These are phyloP conservation scores for Upupa epops DNA, from an alignment of 2,113 vertebrate genomes.

Conservation along the genomic window DNA sequence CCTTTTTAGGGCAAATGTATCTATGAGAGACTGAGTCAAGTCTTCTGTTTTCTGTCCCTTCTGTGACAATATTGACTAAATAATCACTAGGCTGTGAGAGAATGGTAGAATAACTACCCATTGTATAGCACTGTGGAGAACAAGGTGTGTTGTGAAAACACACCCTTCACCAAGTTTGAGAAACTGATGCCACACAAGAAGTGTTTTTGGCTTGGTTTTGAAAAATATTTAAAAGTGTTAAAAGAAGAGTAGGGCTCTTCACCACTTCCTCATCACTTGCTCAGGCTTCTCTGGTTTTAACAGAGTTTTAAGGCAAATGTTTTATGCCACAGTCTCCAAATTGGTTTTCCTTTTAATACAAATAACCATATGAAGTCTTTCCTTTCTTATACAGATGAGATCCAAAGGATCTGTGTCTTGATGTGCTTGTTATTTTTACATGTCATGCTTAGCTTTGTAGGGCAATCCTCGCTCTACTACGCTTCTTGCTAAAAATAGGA, in stretches of 20 bases:
- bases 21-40: background rate
- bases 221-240: background rate
- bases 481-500: background rate
- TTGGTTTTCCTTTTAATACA: background rate
- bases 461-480: background rate
- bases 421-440: background rate
- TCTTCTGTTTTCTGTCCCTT: background rate
- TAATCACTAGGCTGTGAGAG: fast-evolving
- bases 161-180: background rate
- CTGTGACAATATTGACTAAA: background rate
- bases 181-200: background rate
- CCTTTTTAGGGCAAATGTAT: fast-evolving
- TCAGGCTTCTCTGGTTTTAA: background rate
- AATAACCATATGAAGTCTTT: background rate
- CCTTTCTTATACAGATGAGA: background rate
- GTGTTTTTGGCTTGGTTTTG: background rate
- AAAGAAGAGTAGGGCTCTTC: background rate
- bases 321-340: background rate
- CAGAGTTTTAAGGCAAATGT: background rate
- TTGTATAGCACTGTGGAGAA: background rate
- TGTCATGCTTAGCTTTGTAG: background rate
- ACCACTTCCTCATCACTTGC: background rate
- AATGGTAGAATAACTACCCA: background rate
- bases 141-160: background rate
- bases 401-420: background rate